Percentiles rank a stretch among this genome's conserved stretches.
These are phyloP conservation scores for Caenorhabditis tropicalis DNA, from an alignment of 1,140 invertebrate genomes.

Conservation along the genomic window DNA sequence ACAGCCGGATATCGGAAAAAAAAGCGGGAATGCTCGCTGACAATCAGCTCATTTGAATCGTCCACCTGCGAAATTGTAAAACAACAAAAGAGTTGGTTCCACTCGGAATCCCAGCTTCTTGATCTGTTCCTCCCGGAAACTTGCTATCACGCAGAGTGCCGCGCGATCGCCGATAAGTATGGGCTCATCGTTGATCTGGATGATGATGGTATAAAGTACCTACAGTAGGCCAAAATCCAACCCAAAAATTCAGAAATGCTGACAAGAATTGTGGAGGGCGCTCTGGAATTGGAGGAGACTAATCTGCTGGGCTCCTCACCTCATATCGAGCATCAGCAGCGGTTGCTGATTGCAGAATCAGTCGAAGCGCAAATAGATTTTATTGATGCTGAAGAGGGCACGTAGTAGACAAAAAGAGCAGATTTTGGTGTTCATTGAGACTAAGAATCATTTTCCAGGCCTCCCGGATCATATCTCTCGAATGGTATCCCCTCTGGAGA, in stretches of 20 bases:
- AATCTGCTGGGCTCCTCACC: neutral
- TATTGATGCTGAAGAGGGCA: conserved; percentile 20
- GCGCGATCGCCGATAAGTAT: conserved; percentile 19
- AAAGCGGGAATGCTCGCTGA: conserved; percentile 5
- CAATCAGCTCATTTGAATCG: neutral
- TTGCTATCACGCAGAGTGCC: neutral
- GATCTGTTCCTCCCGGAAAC: neutral
- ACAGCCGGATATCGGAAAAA: neutral
- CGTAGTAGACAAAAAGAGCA: neutral
- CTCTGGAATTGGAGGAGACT: neutral
- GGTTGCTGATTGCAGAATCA: neutral
- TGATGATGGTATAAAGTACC: neutral
- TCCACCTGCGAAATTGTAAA: neutral
- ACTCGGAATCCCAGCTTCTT: conserved; percentile 4
- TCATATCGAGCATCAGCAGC: neutral
- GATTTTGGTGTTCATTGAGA: too few relatives aligned
- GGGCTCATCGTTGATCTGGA: conserved; percentile 8
- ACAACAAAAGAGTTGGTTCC: neutral
- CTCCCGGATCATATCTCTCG: conserved; percentile 25
- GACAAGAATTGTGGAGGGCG: conserved; percentile 4
- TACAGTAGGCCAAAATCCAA: too few relatives aligned
- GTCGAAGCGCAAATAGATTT: neutral
- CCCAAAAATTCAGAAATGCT: neutral
- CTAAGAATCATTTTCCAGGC: neutral
- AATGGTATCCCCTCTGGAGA: neutral